Conservation (phyloP, 1,140 invertebrate genomes). For the Hyles euphorbiae region DNA sequence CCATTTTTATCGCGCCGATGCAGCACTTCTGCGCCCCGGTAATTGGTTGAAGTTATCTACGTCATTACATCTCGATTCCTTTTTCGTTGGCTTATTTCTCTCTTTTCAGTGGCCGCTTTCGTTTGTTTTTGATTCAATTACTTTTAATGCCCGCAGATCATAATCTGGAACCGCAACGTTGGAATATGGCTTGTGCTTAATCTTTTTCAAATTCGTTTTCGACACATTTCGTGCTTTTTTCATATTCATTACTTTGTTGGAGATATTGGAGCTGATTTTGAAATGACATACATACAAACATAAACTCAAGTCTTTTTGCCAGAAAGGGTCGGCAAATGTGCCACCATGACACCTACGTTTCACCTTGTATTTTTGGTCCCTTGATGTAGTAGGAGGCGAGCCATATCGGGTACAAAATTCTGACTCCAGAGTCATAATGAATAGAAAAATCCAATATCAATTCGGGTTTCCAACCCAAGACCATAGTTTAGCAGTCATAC, state of each 20-base stretch:
- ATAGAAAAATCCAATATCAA: too few species aligned
- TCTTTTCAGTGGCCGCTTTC: slow-evolving; percentile 47
- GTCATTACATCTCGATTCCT: slow-evolving; percentile 71
- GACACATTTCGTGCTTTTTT: slow-evolving; percentile 3
- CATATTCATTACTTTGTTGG: background rate
- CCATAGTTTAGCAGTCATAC: too few species aligned
- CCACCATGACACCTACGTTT: too few species aligned
- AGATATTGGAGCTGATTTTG: too few species aligned
- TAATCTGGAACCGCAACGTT: slow-evolving; percentile 34
- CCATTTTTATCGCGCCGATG: slow-evolving; percentile 64
- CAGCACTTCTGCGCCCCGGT: slow-evolving; percentile 61
- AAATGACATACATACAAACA: too few species aligned
- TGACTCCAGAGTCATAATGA: too few species aligned
- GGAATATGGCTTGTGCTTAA: slow-evolving; percentile 24
- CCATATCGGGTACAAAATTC: too few species aligned
- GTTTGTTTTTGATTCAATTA: slow-evolving; percentile 72
- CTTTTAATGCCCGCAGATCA: slow-evolving; percentile 49
- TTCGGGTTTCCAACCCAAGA: too few species aligned
- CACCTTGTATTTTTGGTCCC: too few species aligned
- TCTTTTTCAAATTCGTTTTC: slow-evolving; percentile 9
- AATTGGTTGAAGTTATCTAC: slow-evolving; percentile 72
- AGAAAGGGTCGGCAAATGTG: too few species aligned
- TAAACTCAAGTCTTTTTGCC: too few species aligned
- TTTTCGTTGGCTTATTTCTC: slow-evolving; percentile 58
- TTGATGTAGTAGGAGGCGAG: too few species aligned